Evolutionary conservation across 2,113 vertebrate genomes (phyloP).

Genomic region (Clarias batrachus): DNA sequence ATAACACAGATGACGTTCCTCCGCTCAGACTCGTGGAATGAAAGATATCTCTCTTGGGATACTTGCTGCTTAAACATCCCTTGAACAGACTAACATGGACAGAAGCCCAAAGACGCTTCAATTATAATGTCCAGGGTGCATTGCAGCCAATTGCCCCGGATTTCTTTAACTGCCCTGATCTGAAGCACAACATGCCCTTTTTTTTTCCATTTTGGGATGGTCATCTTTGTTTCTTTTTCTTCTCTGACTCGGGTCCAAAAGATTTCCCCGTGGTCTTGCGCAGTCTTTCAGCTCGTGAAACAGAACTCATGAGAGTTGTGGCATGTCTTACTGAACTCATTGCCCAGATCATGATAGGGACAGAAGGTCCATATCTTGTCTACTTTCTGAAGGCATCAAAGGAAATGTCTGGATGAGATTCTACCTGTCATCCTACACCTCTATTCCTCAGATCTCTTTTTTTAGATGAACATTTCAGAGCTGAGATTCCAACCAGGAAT

Average conservation of each 20-base stretch:
- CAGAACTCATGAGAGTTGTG: constrained; percentile 55
- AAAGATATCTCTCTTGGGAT: constrained; percentile 39
- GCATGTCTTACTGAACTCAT: constrained; percentile 50
- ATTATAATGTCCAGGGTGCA: constrained; percentile 18
- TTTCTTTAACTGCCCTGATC: constrained; percentile 36
- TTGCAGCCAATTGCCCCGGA: constrained; percentile 39
- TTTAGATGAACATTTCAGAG: constrained; percentile 23
- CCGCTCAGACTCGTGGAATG: constrained; percentile 29
- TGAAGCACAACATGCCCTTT: constrained; percentile 27
- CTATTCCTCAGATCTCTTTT: not conserved
- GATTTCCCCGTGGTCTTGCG: constrained; percentile 43
- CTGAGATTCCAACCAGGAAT: not conserved
- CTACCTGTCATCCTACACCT: constrained; percentile 31
- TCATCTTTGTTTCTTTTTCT: constrained; percentile 18
- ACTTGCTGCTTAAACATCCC: constrained; percentile 6
- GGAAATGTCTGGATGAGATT: constrained; percentile 7
- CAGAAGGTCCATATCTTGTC: constrained; percentile 47
- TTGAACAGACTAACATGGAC: constrained; percentile 30
- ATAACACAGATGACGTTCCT: constrained; percentile 40
- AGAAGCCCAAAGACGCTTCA: constrained; percentile 29
- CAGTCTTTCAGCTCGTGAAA: constrained; percentile 57
- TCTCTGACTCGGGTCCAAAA: constrained; percentile 50
- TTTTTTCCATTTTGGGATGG: not conserved
- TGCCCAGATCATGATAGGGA: constrained; percentile 54
- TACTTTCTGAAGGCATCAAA: constrained; percentile 38